Evolutionary conservation across 2,888 invertebrate genomes (phyloP).

Genomic region (Melikaiella ostensackeni): DNA sequence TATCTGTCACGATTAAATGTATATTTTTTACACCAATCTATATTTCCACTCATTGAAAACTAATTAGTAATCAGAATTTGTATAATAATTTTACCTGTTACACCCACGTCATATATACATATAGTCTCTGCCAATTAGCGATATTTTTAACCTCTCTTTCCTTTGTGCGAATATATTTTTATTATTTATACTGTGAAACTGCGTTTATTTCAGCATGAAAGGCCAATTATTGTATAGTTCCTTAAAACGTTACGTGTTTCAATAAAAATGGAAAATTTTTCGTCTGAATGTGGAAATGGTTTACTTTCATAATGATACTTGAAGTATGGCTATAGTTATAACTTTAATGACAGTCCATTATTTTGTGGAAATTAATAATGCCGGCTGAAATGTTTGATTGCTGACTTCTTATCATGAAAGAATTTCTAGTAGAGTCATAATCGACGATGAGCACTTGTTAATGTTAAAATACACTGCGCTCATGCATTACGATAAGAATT

Average conservation of each 20-base stretch:
- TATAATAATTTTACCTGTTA: neutral
- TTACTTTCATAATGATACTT: too few species aligned
- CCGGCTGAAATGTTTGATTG: neutral
- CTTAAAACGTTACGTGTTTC: neutral
- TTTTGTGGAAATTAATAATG: neutral
- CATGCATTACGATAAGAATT: neutral
- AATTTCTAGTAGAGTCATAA: neutral
- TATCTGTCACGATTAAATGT: constrained; percentile 1
- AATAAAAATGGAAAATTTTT: neutral
- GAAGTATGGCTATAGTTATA: too few species aligned
- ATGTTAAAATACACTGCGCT: neutral
- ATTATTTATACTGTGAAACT: neutral
- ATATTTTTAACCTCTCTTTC: neutral
- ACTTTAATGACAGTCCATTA: too few species aligned
- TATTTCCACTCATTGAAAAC: neutral
- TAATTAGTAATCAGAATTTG: neutral
- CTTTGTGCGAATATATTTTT: neutral
- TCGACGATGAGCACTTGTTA: neutral
- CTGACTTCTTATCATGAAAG: neutral
- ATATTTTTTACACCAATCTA: constrained; percentile 19
- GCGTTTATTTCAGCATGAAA: constrained; percentile 14
- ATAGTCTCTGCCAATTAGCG: neutral
- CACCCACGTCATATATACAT: neutral
- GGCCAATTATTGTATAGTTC: constrained; percentile 1
- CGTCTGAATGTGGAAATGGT: too few species aligned